These are phyloP conservation scores for Stichopus chloronotus DNA, from an alignment of 35 echinoderm and acorn worm genomes.

Conservation along the genomic window DNA sequence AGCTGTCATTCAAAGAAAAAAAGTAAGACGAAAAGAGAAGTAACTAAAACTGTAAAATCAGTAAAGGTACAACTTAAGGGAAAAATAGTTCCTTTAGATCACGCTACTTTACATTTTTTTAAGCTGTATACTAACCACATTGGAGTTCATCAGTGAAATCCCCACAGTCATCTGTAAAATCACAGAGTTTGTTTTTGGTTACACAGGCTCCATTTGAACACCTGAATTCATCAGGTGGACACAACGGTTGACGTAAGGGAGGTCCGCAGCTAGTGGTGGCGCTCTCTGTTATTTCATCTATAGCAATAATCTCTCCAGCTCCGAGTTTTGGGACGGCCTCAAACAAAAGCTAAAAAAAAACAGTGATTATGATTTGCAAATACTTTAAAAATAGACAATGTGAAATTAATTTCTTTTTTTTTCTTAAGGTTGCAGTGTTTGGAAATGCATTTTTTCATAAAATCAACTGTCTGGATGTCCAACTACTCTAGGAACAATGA, in stretches of 20 bases:
- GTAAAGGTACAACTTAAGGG: no score
- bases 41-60: no score
- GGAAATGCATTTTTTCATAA: background rate
- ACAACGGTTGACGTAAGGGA: constrained; percentile 33
- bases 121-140: constrained; percentile 65
- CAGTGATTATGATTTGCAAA: no score
- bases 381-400: no score
- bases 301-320: constrained; percentile 24
- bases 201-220: constrained; percentile 75
- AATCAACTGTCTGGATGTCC: background rate
- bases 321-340: background rate
- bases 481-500: background rate
- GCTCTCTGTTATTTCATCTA: constrained; percentile 48
- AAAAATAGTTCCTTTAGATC: no score
- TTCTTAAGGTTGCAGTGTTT: background rate
- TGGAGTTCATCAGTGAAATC: constrained; percentile 69
- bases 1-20: no score
- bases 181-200: constrained; percentile 44
- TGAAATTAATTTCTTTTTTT: background rate
- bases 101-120: background rate
- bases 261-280: constrained; percentile 16
- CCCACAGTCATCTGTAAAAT: constrained; percentile 3
- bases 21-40: no score
- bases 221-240: constrained; percentile 55
- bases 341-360: constrained; percentile 3